phyloP scores from a whole-genome alignment of 2,888 invertebrate genomes.

The Eurytoma adleriae region DNA sequence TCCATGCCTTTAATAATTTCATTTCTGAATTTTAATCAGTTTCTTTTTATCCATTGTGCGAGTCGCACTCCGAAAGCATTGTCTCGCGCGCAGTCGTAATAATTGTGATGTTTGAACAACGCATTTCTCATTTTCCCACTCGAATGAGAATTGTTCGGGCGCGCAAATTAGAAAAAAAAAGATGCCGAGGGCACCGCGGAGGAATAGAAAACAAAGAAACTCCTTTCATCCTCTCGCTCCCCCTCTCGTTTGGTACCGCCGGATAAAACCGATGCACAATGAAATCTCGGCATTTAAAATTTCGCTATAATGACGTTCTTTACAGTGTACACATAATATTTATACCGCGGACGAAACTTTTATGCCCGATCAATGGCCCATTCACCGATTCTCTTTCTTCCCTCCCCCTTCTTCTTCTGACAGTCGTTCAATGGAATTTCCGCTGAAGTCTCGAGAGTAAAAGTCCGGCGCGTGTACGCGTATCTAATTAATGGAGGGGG shows the following conservation, averaged over 20 bases:
- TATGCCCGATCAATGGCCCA: constrained; percentile 48
- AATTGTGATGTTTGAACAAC: constrained; percentile 10
- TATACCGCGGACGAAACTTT: constrained; percentile 24
- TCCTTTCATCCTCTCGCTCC: background rate
- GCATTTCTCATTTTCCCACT: background rate
- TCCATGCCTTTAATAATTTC: too few relatives aligned
- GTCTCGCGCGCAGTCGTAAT: background rate
- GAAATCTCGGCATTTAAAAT: constrained; percentile 42
- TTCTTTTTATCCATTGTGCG: too few relatives aligned
- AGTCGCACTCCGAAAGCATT: too few relatives aligned
- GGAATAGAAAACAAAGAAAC: constrained; percentile 43
- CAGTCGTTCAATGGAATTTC: constrained; percentile 50
- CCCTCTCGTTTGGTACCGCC: constrained; percentile 30
- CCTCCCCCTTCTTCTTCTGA: constrained; percentile 3
- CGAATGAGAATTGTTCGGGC: background rate
- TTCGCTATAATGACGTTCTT: constrained; percentile 37
- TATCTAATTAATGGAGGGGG: constrained; percentile 36
- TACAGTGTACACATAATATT: constrained; percentile 37
- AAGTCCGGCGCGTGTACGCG: background rate
- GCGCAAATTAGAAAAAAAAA: constrained; percentile 18
- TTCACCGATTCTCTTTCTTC: constrained; percentile 15
- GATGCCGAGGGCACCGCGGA: background rate
- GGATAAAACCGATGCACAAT: constrained; percentile 36
- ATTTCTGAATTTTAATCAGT: too few relatives aligned
- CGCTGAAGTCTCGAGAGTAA: constrained; percentile 37